phyloP scores from a whole-genome alignment of 2,888 invertebrate genomes.

The Cephus nigrinus region DNA sequence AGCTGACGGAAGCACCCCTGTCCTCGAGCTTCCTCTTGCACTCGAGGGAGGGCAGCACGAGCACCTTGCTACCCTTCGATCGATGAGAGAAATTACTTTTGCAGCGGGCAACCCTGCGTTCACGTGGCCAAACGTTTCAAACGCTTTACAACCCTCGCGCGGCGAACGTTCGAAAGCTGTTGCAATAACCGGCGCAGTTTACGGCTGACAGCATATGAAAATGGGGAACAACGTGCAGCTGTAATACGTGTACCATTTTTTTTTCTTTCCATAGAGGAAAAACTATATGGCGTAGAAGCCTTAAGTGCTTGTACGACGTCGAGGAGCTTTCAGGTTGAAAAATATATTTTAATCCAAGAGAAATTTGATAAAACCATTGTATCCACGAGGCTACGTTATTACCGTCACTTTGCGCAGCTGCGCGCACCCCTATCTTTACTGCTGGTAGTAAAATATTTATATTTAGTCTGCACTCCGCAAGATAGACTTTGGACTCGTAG shows the following conservation, averaged over 20 bases:
- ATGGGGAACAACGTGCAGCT: constrained; percentile 24
- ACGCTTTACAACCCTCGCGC: constrained; percentile 32
- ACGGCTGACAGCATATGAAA: constrained; percentile 29
- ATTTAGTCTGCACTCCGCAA: constrained; percentile 39
- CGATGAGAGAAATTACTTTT: constrained; percentile 42
- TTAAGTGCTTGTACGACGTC: not conserved
- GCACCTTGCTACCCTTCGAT: constrained; percentile 25
- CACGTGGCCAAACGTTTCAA: constrained; percentile 32
- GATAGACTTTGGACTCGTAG: constrained; percentile 28
- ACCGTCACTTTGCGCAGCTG: constrained; percentile 29
- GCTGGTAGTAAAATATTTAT: constrained; percentile 50
- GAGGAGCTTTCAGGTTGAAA: not conserved
- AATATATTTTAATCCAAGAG: constrained; percentile 14
- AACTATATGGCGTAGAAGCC: not conserved
- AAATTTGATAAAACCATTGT: constrained; percentile 34
- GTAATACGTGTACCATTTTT: not conserved
- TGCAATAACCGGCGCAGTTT: constrained; percentile 32
- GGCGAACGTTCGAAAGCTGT: constrained; percentile 32
- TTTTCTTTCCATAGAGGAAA: not conserved
- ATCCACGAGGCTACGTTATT: constrained; percentile 35
- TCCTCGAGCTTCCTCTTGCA: constrained; percentile 25
- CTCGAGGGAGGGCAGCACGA: constrained; percentile 47
- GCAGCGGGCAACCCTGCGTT: constrained; percentile 19
- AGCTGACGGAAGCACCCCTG: constrained; percentile 26
- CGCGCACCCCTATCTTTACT: constrained; percentile 39